Base-by-base conservation (phyloP, 2,888 invertebrate genomes). In the Flexamia atlantica region DNA sequence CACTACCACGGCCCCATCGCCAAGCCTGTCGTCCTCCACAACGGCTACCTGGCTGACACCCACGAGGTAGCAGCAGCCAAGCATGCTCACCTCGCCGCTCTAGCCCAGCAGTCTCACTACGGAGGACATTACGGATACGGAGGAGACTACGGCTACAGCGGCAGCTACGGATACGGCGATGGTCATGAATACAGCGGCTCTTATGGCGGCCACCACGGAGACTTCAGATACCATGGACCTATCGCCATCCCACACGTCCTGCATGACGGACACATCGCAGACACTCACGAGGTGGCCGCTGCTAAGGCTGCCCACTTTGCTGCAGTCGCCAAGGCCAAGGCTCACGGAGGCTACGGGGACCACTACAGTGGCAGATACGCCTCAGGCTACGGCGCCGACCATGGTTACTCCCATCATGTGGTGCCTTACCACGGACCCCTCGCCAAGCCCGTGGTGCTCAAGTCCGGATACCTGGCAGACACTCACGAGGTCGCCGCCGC, bases 201-300 rank as follows among this genome's bases (percentile, higher is more conserved):
- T 20, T 42, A 72, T 40, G 72, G 40, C n/a, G 72, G 25, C 3
- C 42, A 28, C 28, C 50, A 76, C 28, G 76, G 46, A 50, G 76
- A 76, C 23, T 17, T 76, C 76, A 76, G 76, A 50, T 50, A 76
- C 50, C 76, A 76, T 50, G 42, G 46, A 25, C 50, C 76, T 17
- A 76, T 20, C 76, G 42, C 76, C 28, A 76, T 76, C 40, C 76
- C 76, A 20, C 46, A 50, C 40, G 76, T 76, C 36, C 76, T 76
- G 28, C 76, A 76, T 50, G 50, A 76, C 76, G 76, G 76, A 76
- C 76, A 76, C 76, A 76, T 76, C 76, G 42, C 76, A 76, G 50
- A 76, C 76, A 76, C 76, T 76, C 76, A 42, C 40, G 70, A 70
- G 70, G 40, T 40, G 40, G 74, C 74, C 74, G 74, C 74, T 46